Evolutionary conservation across 2,888 invertebrate species (phyloP).

Genomic region (Sesamia inferens): DNA sequence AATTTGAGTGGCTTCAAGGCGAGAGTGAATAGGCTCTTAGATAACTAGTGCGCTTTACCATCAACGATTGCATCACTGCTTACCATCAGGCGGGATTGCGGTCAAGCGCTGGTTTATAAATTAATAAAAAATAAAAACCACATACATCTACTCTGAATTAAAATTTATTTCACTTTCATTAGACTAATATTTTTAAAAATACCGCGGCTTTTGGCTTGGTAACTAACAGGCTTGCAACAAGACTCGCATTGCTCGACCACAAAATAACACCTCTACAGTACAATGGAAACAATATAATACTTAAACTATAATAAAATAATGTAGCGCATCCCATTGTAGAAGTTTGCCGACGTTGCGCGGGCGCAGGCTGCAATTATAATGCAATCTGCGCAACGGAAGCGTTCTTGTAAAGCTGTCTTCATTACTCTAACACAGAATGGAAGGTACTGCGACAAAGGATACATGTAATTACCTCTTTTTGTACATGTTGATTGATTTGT

Average conservation of each 20-base stretch:
- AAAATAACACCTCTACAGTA: not conserved
- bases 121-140: too few relatives aligned
- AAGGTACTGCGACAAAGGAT: conserved; percentile 43
- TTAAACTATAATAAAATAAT: conserved; percentile 46
- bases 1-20: too few relatives aligned
- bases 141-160: not conserved
- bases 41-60: too few relatives aligned
- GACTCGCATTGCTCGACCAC: not conserved
- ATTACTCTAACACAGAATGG: conserved; percentile 51
- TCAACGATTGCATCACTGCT: too few relatives aligned
- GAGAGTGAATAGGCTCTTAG: too few relatives aligned
- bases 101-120: too few relatives aligned
- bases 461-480: conserved; percentile 39
- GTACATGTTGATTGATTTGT: conserved; percentile 51
- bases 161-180: not conserved
- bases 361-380: conserved; percentile 63
- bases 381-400: conserved; percentile 68
- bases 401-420: conserved; percentile 60
- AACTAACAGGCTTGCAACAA: not conserved
- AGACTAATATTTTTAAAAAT: not conserved
- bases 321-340: conserved; percentile 50
- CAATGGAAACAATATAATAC: conserved; percentile 55
- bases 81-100: too few relatives aligned
- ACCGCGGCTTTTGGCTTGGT: not conserved
- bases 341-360: conserved; percentile 50